Percentiles rank a stretch among this genome's conserved stretches.
Conservation (phyloP, 2,113 vertebrate genomes). For the Galbula dea region DNA sequence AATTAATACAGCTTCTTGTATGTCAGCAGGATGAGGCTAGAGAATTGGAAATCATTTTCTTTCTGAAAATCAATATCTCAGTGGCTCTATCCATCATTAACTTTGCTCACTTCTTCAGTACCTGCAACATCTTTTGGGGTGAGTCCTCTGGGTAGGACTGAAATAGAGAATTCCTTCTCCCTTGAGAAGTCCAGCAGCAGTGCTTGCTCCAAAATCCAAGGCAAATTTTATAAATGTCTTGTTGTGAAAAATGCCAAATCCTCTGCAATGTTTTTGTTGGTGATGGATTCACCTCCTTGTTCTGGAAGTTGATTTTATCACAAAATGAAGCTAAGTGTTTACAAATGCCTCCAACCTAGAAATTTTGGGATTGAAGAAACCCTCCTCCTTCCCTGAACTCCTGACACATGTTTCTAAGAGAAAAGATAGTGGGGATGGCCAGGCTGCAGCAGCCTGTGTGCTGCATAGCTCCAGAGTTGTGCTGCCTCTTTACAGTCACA, state of each 20-base stretch:
- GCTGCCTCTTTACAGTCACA: neutral
- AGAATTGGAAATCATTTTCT: neutral
- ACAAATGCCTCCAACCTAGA: neutral
- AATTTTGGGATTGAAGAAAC: neutral
- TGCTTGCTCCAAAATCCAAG: neutral
- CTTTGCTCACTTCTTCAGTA: neutral
- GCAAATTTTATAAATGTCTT: neutral
- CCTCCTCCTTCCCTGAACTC: too few relatives aligned
- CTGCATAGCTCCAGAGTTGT: neutral
- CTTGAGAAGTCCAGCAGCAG: neutral
- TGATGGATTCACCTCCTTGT: neutral
- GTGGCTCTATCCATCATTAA: neutral
- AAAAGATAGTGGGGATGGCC: neutral
- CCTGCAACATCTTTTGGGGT: neutral
- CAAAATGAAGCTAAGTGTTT: neutral
- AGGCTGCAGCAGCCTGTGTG: neutral
- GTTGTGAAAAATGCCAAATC: neutral
- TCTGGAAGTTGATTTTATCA: neutral
- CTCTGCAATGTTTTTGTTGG: neutral
- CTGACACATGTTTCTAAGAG: neutral
- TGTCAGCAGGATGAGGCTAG: conserved; percentile 5
- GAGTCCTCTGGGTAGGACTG: neutral
- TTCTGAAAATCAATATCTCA: conserved; percentile 1
- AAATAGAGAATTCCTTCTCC: neutral
- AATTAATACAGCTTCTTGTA: conserved; percentile 29